Conservation (phyloP, 2,888 invertebrate genomes). For the Meteorus colon region DNA sequence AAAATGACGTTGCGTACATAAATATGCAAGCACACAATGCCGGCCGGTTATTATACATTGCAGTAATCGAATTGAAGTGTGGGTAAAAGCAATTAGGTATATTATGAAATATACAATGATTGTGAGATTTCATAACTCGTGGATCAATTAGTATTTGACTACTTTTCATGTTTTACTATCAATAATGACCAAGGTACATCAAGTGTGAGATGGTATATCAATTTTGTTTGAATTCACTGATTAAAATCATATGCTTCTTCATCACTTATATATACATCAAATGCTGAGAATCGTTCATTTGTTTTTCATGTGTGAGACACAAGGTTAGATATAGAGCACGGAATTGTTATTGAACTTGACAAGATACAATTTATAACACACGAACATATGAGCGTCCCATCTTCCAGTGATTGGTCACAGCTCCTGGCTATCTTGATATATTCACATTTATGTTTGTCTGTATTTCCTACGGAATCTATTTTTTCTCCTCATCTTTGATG, state of each 20-base stretch:
- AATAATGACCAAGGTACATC: neutral
- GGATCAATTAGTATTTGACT: neutral
- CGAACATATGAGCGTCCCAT: too few relatives aligned
- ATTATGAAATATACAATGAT: neutral
- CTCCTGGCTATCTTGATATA: neutral
- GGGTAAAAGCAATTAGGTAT: neutral
- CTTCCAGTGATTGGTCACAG: too few relatives aligned
- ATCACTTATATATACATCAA: neutral
- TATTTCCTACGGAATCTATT: neutral
- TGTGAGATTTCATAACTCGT: neutral
- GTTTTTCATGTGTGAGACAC: neutral
- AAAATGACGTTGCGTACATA: neutral
- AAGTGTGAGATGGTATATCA: neutral
- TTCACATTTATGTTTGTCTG: neutral
- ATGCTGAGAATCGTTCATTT: neutral
- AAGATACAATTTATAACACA: too few relatives aligned
- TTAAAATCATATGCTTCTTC: neutral
- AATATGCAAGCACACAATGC: neutral
- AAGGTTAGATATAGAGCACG: too few relatives aligned
- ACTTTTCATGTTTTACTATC: neutral
- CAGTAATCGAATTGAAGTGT: neutral
- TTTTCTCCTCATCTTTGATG: neutral
- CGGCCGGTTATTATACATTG: neutral
- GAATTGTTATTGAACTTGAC: too few relatives aligned
- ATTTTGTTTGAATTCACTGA: neutral